Base-by-base conservation (phyloP, 1,140 invertebrate genomes). In the Spodoptera litura region DNA sequence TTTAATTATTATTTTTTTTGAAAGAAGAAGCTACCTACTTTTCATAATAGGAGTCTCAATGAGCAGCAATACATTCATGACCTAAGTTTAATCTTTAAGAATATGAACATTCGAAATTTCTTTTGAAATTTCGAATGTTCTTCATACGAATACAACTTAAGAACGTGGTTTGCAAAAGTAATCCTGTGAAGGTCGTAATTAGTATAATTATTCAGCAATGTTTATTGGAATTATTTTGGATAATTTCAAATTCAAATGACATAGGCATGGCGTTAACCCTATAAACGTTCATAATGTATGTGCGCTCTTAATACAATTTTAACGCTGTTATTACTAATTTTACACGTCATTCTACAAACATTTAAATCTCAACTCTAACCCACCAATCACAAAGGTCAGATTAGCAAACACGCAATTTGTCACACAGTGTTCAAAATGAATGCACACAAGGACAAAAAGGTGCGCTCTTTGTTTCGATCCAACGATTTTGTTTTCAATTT, bases 401-500 rank as follows among this genome's bases (percentile, higher is more conserved):
- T 72, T 84, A 0, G 1, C 1, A 11, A 74, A 51, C 13, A 35
- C 0, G 52, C 3, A 11, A 27, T 53, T 11, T n/a, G 4, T 20
- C 6, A 51, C 31, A 68, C 75, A 70, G 44, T 66, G 78, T 71
- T 76, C 62, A 59, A 80, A 85, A 90, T 85, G 84, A 85, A 88
- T 87, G 77, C 81, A 58, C 11, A 20, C 64, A 68, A 78, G 78
- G 83, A 85, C 82, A 85, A 87, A 88, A 89, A 90, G 87, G 85
- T 85, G 79, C 78, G 81, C 78, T 84, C 83, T 91, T 93, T 93
- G 92, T 93, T 93, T 93, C 87, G 87, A 82, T 73, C 86, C 88
- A 86, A 83, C 87, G 89, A 91, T 91, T 93, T 89, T 91, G 92
- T 92, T 92, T 84, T 85, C 82, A 89, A 93, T 93, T 93, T 94